Conservation (phyloP, 1,140 invertebrate genomes). For the Babylonia areolata region DNA sequence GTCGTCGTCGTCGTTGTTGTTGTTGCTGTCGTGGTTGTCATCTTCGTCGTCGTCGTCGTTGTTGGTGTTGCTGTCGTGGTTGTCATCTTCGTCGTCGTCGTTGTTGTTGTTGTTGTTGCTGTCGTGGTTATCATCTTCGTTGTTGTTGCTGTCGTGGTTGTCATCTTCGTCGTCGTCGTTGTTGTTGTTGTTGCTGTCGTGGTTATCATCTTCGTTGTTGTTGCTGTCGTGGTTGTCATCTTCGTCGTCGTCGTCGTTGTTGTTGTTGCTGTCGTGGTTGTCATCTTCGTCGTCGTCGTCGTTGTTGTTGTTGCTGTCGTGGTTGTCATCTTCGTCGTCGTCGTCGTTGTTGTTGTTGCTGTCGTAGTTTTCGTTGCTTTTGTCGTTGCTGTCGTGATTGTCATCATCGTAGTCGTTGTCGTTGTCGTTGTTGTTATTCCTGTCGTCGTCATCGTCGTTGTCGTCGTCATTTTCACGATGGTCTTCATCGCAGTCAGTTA, state of each 20-base stretch:
- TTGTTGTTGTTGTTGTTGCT: background rate
- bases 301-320: background rate
- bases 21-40: background rate
- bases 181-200: background rate
- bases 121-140: background rate
- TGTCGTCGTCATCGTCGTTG: slow-evolving; percentile 2
- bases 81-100: background rate
- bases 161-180: background rate
- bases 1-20: background rate
- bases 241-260: background rate
- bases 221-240: background rate
- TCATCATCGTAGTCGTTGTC: slow-evolving; percentile 6
- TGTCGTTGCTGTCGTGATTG: background rate
- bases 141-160: background rate
- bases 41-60: background rate
- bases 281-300: background rate
- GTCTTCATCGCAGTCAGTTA: background rate
- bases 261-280: background rate
- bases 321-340: background rate
- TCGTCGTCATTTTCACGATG: background rate
- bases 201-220: background rate
- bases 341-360: background rate
- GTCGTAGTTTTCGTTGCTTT: background rate
- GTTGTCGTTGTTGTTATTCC: background rate
- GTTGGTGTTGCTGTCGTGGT: background rate